These are phyloP conservation scores for Drosophila histrio DNA, from an alignment of 2,888 invertebrate species.

Conservation along the genomic window DNA sequence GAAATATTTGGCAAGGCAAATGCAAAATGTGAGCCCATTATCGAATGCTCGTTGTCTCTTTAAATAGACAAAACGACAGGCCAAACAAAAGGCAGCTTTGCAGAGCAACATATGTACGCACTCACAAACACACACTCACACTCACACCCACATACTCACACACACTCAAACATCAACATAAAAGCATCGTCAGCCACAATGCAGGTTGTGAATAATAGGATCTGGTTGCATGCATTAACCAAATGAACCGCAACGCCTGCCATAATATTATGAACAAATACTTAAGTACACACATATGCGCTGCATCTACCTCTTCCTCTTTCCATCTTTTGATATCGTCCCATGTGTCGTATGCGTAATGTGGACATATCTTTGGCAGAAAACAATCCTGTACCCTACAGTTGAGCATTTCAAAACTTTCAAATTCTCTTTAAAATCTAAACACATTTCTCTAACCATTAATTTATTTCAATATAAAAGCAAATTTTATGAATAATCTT, in stretches of 20 bases:
- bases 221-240: conserved; percentile 67
- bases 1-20: conserved; percentile 14
- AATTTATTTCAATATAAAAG: not conserved
- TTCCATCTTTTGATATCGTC: conserved; percentile 5
- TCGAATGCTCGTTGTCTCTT: conserved; percentile 34
- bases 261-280: conserved; percentile 61
- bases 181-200: conserved; percentile 30
- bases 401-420: not conserved
- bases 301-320: not conserved
- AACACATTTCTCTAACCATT: not conserved
- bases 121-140: not conserved
- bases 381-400: not conserved
- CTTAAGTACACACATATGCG: conserved; percentile 32
- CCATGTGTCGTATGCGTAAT: conserved; percentile 60
- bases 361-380: conserved; percentile 22
- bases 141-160: conserved; percentile 1
- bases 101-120: conserved; percentile 15
- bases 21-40: conserved; percentile 39
- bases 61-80: conserved; percentile 35
- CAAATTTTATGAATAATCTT: not conserved
- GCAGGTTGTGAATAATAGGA: conserved; percentile 65
- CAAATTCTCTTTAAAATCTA: not conserved
- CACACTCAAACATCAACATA: not conserved
- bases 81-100: conserved; percentile 48
- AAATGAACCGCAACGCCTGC: conserved; percentile 72